Evolutionary conservation across 2,797 vertebrate genomes (phyloP), one percentile per base, ranked within the genome.

Genomic region (Chelonia mydas): DNA sequence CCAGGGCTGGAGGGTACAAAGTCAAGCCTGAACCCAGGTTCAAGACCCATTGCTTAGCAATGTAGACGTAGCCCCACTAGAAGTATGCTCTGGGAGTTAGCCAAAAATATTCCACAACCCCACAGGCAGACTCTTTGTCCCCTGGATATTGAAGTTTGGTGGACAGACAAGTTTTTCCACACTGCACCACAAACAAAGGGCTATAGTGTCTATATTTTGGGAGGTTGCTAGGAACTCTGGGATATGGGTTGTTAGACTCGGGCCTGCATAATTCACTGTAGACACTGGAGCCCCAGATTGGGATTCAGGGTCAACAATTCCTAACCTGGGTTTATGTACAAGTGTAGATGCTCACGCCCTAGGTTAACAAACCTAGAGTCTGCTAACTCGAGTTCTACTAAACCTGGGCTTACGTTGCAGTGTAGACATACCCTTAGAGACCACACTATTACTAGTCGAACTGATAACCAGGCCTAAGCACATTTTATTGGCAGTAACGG

Each of bases 391-490:
- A 72, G 19, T 23, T 11, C 37, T 72, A 12, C n/a, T 72, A 72
- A 68, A 72, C 68, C 17, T 72, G 68, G 68, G n/a, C 61, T n/a
- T 65, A 5, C 8, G 2, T 19, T 65, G 16, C 68, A 72, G 10
- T 72, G 68, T 72, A 72, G n/a, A 72, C 21, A 72, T 23, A 25
- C 37, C 37, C 94, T 96, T 97, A 95, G 93, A 49, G 90, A 96
- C 81, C 92, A 41, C 68, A 1, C 68, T 41, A 47, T 94, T 96
- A 95, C 95, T 97, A 93, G 92, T 92, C 94, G 93, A 96, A 96
- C 92, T 93, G 96, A 96, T 96, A 93, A 96, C 94, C 94, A 86
- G 96, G 93, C 93, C 95, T 95, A 96, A 94, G 93, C 92, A 96
- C 96, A 96, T 96, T 93, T 93, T 96, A 96, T 95, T 84, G 88